Evolutionary conservation across 2,797 vertebrate species (phyloP), one percentile per base, ranked within the genome.

Genomic region (Nyctalus aviator): DNA sequence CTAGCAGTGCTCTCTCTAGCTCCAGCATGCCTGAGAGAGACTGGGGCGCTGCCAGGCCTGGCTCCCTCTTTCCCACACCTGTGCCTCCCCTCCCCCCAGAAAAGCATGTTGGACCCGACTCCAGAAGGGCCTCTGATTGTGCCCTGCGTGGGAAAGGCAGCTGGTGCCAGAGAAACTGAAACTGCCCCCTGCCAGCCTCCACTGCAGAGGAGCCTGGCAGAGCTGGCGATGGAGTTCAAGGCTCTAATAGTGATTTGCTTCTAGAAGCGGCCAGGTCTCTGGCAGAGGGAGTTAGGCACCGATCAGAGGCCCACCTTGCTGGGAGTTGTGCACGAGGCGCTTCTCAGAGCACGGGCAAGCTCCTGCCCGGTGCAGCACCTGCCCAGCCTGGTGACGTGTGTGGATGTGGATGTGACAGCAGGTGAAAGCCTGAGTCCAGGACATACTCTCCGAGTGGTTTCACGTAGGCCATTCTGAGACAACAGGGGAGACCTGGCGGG

Each of bases 11-110:
- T 97, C 96, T 96, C 96, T 97, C 96, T 13, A 84, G 96, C 95
- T 97, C 96, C 92, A 96, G 72, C 90, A 85, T 5, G 69, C 95
- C 90, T 59, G 81, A 97, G 95, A 88, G 93, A 96, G 92, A 94
- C 94, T 97, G 97, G 97, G 97, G 96, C 1, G 53, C 90, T 97
- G 97, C 98, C 97, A 98, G 93, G 84, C 90, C 89, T 13, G 81
- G 95, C 96, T 95, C 91, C 89, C 95, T 93, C 92, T 90, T 76
- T 46, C 37, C 35, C 79, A 83, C 7, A 44, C 41, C 59, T 46
- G 30, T 46, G 30, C 59, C 30, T 46, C 20, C 18, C 41, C 41
- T 46, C 41, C 27, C 27, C 11, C 4, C 12, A 30, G 57, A 37
- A 77, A 12, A 57, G 5, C 2, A 0, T 13, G 7, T 62, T 32